A percentile compares a stretch with the other conserved stretches of the same genome.
Conservation (phyloP, 2,113 vertebrate genomes). For the Oophaga pumilio region DNA sequence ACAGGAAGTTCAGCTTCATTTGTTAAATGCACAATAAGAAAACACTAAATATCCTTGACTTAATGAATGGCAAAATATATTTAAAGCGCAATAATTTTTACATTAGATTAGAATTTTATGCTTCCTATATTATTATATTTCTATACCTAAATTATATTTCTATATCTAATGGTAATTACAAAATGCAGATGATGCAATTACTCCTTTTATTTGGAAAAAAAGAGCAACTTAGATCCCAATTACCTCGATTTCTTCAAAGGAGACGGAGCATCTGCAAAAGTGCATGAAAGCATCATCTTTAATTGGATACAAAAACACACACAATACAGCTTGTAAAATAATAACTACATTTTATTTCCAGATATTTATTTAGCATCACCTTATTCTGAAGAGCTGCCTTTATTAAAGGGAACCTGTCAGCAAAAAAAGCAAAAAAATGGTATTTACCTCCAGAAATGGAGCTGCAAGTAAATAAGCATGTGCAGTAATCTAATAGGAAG, state of each 20-base stretch:
- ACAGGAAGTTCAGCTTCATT: not conserved
- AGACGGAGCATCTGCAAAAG: not conserved
- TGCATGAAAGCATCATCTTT: not conserved
- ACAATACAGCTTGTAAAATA: too few relatives aligned
- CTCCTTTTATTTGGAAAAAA: not conserved
- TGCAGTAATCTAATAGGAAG: too few relatives aligned
- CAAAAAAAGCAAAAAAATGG: too few relatives aligned
- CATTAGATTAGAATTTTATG: not conserved
- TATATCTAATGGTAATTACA: not conserved
- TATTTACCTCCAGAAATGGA: too few relatives aligned
- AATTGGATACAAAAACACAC: too few relatives aligned
- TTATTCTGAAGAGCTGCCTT: too few relatives aligned
- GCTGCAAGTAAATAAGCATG: too few relatives aligned
- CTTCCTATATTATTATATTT: not conserved
- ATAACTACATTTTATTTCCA: too few relatives aligned
- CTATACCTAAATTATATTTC: not conserved
- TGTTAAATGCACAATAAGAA: not conserved
- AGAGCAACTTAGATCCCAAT: not conserved
- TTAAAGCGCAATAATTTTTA: not conserved
- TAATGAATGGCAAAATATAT: not conserved
- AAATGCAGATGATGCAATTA: not conserved
- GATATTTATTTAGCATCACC: too few relatives aligned
- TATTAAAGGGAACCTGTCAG: too few relatives aligned
- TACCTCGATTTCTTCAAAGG: not conserved
- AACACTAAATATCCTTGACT: not conserved